phyloP scores from a whole-genome alignment of 2,113 vertebrate genomes.

The Cheirogaleus medius region DNA sequence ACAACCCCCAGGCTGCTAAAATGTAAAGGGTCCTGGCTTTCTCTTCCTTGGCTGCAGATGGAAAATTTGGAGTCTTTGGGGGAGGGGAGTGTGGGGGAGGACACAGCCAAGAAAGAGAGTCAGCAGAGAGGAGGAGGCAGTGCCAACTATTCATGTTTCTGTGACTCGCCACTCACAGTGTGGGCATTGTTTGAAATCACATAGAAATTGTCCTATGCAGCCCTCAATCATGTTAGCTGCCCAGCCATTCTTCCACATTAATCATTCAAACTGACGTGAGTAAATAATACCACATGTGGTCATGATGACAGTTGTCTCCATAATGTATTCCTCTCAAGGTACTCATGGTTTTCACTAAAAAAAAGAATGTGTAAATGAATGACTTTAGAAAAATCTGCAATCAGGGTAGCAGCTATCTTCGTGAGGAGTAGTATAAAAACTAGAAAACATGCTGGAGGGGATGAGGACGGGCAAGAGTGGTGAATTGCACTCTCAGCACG shows the following conservation, averaged over 20 bases:
- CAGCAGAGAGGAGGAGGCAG: slow-evolving; percentile 24
- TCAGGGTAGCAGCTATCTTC: neutral
- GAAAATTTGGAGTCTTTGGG: slow-evolving; percentile 51
- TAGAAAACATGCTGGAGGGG: neutral
- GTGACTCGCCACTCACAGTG: slow-evolving; percentile 52
- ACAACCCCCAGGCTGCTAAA: neutral
- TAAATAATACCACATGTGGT: slow-evolving; percentile 83
- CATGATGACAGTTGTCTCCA: slow-evolving; percentile 30
- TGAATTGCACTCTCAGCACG: neutral
- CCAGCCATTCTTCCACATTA: slow-evolving; percentile 78
- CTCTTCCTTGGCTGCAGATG: slow-evolving; percentile 18
- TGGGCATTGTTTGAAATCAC: slow-evolving; percentile 78
- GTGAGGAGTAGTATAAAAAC: neutral
- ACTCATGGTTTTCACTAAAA: slow-evolving; percentile 32
- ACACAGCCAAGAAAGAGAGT: slow-evolving; percentile 26
- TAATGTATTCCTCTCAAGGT: slow-evolving; percentile 75
- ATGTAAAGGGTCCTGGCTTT: slow-evolving; percentile 29
- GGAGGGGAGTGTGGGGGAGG: neutral
- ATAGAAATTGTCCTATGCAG: slow-evolving; percentile 73
- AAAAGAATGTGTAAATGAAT: neutral
- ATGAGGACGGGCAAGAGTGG: neutral
- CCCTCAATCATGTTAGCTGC: slow-evolving; percentile 73
- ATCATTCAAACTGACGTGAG: slow-evolving; percentile 76
- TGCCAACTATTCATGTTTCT: slow-evolving; percentile 50
- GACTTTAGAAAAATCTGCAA: neutral